These are phyloP conservation scores for Masticophis lateralis DNA, from an alignment of 2,797 vertebrate species.

Conservation along the genomic window DNA sequence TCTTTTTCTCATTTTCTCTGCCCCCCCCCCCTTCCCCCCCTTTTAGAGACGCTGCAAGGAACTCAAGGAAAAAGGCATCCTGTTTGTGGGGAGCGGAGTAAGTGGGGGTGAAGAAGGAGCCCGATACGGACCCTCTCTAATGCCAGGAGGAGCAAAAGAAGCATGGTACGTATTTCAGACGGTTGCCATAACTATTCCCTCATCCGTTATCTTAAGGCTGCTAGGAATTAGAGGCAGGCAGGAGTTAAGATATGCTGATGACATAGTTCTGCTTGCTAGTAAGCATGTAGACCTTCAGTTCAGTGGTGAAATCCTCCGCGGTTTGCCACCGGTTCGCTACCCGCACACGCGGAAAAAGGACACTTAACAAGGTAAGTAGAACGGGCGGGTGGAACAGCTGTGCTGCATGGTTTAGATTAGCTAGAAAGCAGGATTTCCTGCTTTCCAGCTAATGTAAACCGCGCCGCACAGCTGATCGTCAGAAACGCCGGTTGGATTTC, in stretches of 20 bases:
- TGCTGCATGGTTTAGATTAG: too few species aligned
- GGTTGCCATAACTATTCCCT: not conserved
- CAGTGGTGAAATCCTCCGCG: too few species aligned
- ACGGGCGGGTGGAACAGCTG: too few species aligned
- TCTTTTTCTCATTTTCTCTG: constrained; percentile 9
- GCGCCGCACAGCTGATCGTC: too few species aligned
- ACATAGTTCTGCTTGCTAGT: too few species aligned
- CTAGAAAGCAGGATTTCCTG: too few species aligned
- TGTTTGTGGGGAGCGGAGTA: constrained; percentile 96
- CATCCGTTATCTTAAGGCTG: not conserved
- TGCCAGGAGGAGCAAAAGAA: constrained; percentile 93
- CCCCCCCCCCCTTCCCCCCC: not conserved
- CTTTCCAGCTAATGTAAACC: too few species aligned
- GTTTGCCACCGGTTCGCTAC: too few species aligned
- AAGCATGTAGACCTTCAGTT: too few species aligned
- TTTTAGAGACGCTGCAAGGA: constrained; percentile 87
- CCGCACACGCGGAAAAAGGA: too few species aligned
- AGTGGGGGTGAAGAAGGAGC: constrained; percentile 97
- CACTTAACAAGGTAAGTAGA: too few species aligned
- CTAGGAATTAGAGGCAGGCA: not conserved
- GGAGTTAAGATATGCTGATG: not conserved
- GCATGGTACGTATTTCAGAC: constrained; percentile 82
- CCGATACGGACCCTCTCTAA: constrained; percentile 91
- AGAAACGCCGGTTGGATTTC: too few species aligned
- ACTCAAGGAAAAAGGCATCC: constrained; percentile 83